Evolutionary conservation across 2,888 invertebrate genomes (phyloP).

Genomic region (Aspidiotus destructor): DNA sequence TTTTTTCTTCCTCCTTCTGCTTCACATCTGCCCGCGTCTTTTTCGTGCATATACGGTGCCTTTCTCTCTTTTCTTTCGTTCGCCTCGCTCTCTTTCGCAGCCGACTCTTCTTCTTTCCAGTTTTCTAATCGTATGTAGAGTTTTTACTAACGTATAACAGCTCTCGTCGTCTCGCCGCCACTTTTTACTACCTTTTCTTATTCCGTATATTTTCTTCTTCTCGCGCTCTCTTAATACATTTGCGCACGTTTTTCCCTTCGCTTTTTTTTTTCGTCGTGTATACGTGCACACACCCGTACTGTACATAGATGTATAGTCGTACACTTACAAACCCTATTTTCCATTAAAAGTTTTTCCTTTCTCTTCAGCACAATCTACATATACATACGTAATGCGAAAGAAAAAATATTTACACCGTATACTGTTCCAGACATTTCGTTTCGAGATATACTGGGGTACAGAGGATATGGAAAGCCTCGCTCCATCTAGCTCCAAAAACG

Average conservation of each 20-base stretch:
- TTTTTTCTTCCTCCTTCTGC: slow-evolving; percentile 1
- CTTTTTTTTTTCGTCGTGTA: no score
- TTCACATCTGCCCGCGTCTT: background rate
- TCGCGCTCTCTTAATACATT: slow-evolving; percentile 2
- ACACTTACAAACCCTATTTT: slow-evolving; percentile 1
- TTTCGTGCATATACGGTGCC: background rate
- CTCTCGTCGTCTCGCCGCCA: background rate
- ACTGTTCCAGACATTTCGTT: no score
- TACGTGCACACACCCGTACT: no score
- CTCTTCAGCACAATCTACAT: background rate
- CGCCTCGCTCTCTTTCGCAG: background rate
- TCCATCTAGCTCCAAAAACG: no score
- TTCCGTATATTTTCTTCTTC: background rate
- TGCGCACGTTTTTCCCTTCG: background rate
- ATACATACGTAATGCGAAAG: background rate
- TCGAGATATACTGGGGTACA: no score
- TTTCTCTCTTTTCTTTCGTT: background rate
- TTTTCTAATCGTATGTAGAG: slow-evolving; percentile 4
- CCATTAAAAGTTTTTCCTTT: slow-evolving; percentile 4
- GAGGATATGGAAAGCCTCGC: no score
- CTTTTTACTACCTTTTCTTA: slow-evolving; percentile 4
- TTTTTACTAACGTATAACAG: background rate
- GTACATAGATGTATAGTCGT: background rate
- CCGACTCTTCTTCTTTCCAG: background rate
- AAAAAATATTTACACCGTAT: background rate